Evolutionary conservation across 1,140 invertebrate species (phyloP).

Genomic region (Subanguina moxae): DNA sequence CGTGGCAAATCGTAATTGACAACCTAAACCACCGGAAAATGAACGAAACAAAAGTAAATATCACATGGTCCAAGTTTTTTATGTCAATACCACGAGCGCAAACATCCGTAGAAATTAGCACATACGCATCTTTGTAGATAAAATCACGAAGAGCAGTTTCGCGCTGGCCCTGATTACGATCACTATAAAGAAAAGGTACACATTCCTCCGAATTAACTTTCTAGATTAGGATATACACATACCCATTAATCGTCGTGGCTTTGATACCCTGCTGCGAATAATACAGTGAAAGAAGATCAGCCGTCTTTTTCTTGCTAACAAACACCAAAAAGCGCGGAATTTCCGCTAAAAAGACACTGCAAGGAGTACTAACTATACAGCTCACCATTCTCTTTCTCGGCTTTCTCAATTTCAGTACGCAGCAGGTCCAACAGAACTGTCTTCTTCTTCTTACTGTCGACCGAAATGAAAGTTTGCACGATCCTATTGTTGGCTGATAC

Average conservation of each 20-base stretch:
- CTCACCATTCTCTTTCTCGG: slow-evolving; percentile 4
- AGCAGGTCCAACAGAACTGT: background rate
- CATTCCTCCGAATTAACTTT: too few species aligned
- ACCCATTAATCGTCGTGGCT: background rate
- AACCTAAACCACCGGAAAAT: slow-evolving; percentile 65
- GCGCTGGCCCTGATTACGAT: slow-evolving; percentile 83
- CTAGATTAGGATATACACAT: too few species aligned
- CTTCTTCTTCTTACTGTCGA: slow-evolving; percentile 10
- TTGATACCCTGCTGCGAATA: background rate
- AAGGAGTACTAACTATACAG: too few species aligned
- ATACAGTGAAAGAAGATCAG: background rate
- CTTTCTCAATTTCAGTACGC: background rate
- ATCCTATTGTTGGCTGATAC: slow-evolving; percentile 13
- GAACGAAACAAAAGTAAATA: background rate
- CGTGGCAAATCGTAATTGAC: slow-evolving; percentile 85
- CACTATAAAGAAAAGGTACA: slow-evolving; percentile 59
- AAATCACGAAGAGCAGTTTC: slow-evolving; percentile 90
- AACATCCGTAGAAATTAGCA: slow-evolving; percentile 86
- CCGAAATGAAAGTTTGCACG: background rate
- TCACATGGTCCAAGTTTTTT: slow-evolving; percentile 86
- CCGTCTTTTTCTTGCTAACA: background rate
- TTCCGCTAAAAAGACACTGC: too few species aligned
- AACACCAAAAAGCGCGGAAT: too few species aligned
- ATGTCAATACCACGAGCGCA: slow-evolving; percentile 93
- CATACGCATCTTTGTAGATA: slow-evolving; percentile 79